These are phyloP conservation scores for Drosophila trapezifrons DNA, from an alignment of 1,140 invertebrate genomes.

Conservation along the genomic window DNA sequence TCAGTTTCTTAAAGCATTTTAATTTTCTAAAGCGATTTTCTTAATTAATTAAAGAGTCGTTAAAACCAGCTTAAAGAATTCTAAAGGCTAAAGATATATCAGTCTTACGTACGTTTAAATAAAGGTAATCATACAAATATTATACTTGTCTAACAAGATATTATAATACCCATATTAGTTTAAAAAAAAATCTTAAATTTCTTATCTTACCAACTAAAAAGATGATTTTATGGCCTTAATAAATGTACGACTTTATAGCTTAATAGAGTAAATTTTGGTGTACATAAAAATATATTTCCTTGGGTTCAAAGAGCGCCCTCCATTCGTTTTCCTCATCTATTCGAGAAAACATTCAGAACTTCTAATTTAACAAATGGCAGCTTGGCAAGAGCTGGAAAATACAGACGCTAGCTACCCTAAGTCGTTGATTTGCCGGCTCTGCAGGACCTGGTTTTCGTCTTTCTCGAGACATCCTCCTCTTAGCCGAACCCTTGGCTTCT, in stretches of 20 bases:
- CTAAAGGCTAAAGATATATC: too few species aligned
- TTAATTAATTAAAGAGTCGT: background rate
- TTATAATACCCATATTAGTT: background rate
- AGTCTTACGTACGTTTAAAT: too few species aligned
- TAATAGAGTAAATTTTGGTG: background rate
- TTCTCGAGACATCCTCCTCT: background rate
- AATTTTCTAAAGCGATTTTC: too few species aligned
- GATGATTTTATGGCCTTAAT: too few species aligned
- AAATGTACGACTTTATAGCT: too few species aligned
- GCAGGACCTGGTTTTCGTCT: slow-evolving; percentile 1
- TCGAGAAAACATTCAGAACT: slow-evolving; percentile 13
- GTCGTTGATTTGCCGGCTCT: slow-evolving; percentile 65
- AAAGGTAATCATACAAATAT: too few species aligned
- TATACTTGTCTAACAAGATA: too few species aligned
- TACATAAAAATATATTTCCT: background rate
- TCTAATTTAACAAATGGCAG: slow-evolving; percentile 77
- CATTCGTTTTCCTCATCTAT: background rate
- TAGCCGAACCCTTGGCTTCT: slow-evolving; percentile 19
- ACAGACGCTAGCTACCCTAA: slow-evolving; percentile 36
- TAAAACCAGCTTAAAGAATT: background rate
- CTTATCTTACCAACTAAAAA: too few species aligned
- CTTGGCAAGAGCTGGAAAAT: slow-evolving; percentile 35
- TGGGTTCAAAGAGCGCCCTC: background rate
- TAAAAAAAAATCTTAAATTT: too few species aligned
- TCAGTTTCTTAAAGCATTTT: too few species aligned